These are phyloP conservation scores for Pantherophis guttatus DNA, from an alignment of 2,113 vertebrate genomes.

Conservation along the genomic window DNA sequence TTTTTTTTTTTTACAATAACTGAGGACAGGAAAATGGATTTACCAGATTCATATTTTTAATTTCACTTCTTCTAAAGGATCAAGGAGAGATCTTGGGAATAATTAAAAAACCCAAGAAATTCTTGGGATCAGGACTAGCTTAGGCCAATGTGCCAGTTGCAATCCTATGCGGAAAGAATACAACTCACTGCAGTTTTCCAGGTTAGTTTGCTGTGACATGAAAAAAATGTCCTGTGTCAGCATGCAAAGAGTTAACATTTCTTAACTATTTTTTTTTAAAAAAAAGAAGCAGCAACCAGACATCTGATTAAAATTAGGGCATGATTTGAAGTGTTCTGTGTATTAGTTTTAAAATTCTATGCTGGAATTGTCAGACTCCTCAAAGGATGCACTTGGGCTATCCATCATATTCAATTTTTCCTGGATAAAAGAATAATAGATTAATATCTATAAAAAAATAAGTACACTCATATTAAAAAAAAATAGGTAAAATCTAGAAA, in stretches of 20 bases:
- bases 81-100: not conserved
- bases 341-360: slow-evolving; percentile 41
- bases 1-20: not conserved
- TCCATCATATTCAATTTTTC: slow-evolving; percentile 62
- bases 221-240: not conserved
- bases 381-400: slow-evolving; percentile 50
- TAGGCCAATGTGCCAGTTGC: not conserved
- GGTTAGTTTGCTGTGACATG: not conserved
- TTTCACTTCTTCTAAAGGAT: not conserved
- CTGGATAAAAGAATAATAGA: slow-evolving; percentile 61
- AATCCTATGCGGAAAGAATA: not conserved
- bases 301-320: not conserved
- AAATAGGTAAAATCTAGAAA: not conserved
- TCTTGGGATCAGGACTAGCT: not conserved
- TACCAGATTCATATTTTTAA: not conserved
- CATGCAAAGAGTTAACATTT: not conserved
- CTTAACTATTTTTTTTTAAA: not conserved
- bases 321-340: not conserved
- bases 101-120: not conserved
- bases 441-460: slow-evolving; percentile 14
- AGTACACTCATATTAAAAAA: slow-evolving; percentile 26
- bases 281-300: not conserved
- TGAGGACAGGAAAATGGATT: not conserved
- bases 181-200: not conserved
- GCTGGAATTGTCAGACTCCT: slow-evolving; percentile 53